phyloP scores from a whole-genome alignment of 2,797 vertebrate species.

The Pipistrellus kuhlii region DNA sequence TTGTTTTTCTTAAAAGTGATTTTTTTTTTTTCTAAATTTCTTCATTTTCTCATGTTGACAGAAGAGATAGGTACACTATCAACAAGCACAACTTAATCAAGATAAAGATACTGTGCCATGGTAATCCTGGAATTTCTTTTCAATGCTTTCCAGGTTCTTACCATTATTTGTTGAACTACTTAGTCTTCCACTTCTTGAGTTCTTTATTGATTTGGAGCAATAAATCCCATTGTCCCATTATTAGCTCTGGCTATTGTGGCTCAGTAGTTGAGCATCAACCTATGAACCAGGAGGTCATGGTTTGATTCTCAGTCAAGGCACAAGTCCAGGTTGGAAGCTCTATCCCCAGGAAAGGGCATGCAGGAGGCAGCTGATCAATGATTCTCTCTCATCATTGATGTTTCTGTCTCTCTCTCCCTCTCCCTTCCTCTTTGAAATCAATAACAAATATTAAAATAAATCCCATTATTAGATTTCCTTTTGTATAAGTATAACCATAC shows the following conservation, averaged over 20 bases:
- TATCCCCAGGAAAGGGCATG: too few species aligned
- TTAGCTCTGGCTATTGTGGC: too few species aligned
- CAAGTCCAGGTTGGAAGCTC: too few species aligned
- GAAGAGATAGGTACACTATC: neutral
- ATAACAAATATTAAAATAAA: neutral
- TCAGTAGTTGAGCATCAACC: too few species aligned
- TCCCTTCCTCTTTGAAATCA: too few species aligned
- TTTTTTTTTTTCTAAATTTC: neutral
- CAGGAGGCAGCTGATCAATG: too few species aligned
- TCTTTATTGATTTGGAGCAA: neutral
- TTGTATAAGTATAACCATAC: neutral
- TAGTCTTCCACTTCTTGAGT: neutral
- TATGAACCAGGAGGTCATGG: too few species aligned
- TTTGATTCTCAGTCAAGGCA: too few species aligned
- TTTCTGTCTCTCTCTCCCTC: too few species aligned
- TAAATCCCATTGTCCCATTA: neutral
- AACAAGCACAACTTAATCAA: neutral
- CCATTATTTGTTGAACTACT: neutral
- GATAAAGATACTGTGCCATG: neutral
- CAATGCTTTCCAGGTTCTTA: neutral
- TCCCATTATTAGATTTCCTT: neutral
- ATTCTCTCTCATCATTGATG: too few species aligned
- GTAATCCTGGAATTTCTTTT: neutral
- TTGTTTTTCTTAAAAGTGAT: neutral
- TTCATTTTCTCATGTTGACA: neutral